phyloP scores from a whole-genome alignment of 2,888 invertebrate species.

The Netelia melanura region DNA sequence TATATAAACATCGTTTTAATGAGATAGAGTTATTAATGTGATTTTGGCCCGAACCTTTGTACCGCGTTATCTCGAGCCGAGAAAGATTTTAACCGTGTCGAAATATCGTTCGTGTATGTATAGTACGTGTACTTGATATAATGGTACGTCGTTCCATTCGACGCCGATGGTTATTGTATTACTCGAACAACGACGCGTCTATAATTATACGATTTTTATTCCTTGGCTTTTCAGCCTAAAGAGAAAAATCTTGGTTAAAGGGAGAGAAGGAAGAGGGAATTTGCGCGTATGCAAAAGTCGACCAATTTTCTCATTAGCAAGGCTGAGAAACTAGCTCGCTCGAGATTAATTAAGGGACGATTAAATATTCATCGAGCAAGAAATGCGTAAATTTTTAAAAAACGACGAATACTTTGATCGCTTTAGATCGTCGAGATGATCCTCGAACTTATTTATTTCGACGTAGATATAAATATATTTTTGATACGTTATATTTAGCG shows the following conservation, averaged over 20 bases:
- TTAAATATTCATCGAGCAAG: background rate
- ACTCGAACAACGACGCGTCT: constrained; percentile 26
- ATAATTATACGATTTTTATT: constrained; percentile 44
- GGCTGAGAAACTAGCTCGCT: constrained; percentile 12
- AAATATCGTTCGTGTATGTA: constrained; percentile 4
- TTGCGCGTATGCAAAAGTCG: constrained; percentile 19
- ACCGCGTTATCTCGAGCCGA: constrained; percentile 15
- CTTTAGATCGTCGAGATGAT: too few species aligned
- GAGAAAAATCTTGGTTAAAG: constrained; percentile 29
- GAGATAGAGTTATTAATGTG: constrained; percentile 23
- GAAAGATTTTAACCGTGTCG: constrained; percentile 11
- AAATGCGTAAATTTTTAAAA: background rate
- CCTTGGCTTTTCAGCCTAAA: background rate
- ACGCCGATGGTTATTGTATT: constrained; percentile 11
- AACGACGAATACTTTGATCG: background rate
- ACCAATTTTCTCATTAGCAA: constrained; percentile 54
- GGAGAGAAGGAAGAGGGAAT: too few species aligned
- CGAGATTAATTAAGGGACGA: constrained; percentile 49
- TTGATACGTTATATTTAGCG: too few species aligned
- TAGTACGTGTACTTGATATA: background rate
- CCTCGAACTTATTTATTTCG: too few species aligned
- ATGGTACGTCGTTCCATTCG: background rate
- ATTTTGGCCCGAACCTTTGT: constrained; percentile 32
- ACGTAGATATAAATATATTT: too few species aligned
- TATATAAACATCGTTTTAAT: background rate